Conservation (phyloP, 2,797 vertebrate genomes). For the Halcyon smyrnensis region DNA sequence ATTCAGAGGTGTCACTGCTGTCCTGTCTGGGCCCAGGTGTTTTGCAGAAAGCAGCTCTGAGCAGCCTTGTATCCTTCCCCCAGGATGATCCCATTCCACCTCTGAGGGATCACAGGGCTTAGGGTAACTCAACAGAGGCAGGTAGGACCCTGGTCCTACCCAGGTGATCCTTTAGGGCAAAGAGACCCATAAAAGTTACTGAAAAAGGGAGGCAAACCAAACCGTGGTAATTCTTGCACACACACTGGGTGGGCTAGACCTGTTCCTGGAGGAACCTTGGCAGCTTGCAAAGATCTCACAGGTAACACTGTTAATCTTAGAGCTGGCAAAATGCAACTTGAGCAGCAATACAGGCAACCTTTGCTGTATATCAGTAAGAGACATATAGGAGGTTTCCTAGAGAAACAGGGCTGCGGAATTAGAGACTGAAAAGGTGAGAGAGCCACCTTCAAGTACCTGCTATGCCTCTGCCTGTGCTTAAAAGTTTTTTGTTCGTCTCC, state of each 20-base stretch:
- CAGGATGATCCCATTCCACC: not conserved
- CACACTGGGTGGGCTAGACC: fast-evolving
- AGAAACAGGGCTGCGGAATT: not conserved
- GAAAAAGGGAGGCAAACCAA: not conserved
- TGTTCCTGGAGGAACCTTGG: not conserved
- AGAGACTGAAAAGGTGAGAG: not conserved
- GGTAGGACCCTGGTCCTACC: not conserved
- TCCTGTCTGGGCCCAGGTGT: fast-evolving
- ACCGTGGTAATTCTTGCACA: not conserved
- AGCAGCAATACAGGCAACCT: not conserved
- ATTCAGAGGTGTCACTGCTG: not conserved
- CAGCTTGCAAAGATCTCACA: fast-evolving
- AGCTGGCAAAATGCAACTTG: not conserved
- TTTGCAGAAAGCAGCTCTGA: not conserved
- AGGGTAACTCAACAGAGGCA: not conserved
- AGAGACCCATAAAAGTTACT: not conserved
- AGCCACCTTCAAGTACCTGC: not conserved
- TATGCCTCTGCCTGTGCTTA: not conserved
- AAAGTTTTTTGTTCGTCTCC: constrained; percentile 26
- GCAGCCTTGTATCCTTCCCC: not conserved
- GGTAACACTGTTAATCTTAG: not conserved
- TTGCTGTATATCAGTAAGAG: not conserved
- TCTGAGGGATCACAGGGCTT: not conserved
- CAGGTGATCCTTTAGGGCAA: not conserved
- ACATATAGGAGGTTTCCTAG: not conserved